Conservation (phyloP, 1,140 invertebrate species). For the Colletes latitarsis region DNA sequence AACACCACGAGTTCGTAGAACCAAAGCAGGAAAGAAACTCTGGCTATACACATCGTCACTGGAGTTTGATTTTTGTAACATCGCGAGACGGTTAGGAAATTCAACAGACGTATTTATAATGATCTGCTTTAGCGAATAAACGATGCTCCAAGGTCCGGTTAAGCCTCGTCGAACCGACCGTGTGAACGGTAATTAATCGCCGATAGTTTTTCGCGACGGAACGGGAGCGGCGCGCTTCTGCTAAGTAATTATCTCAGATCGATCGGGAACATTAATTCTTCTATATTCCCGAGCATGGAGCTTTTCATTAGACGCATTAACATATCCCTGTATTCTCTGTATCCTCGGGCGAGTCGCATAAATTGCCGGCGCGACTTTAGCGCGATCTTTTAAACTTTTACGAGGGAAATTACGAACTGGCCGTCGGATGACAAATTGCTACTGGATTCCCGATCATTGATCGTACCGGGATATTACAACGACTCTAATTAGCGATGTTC, state of each 20-base stretch:
- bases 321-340: slow-evolving; percentile 36
- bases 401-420: slow-evolving; percentile 45
- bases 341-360: slow-evolving; percentile 41
- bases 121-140: not conserved
- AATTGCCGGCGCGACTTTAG: slow-evolving; percentile 43
- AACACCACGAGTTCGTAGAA: too few relatives aligned
- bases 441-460: slow-evolving; percentile 55
- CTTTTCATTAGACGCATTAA: slow-evolving; percentile 53
- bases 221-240: not conserved
- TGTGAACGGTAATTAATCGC: slow-evolving; percentile 5
- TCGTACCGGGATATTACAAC: slow-evolving; percentile 51
- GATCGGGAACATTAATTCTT: slow-evolving; percentile 29
- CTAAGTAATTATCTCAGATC: slow-evolving; percentile 19
- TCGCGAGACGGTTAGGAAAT: too few relatives aligned
- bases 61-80: too few relatives aligned
- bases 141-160: not conserved
- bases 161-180: not conserved
- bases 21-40: too few relatives aligned
- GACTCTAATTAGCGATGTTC: slow-evolving; percentile 55
- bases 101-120: too few relatives aligned
- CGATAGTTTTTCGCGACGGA: not conserved
- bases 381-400: slow-evolving; percentile 39
- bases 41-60: too few relatives aligned
- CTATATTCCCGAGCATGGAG: slow-evolving; percentile 18
- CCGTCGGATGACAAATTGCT: slow-evolving; percentile 54